Evolutionary conservation across 1,140 invertebrate genomes (phyloP), one percentile per base, ranked within the genome.

Genomic region (Hyles vespertilio): DNA sequence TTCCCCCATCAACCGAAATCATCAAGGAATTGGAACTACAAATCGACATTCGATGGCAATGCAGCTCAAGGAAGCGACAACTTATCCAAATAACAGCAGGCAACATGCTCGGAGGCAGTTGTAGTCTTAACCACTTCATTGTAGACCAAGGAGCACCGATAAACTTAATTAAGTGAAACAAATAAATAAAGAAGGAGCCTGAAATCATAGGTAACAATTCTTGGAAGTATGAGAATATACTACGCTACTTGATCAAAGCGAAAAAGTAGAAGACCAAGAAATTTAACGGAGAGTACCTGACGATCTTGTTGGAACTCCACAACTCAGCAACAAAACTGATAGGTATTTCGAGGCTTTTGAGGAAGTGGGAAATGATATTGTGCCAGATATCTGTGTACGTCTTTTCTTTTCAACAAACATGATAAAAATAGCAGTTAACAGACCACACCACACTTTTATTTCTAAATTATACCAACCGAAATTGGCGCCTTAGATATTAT

Each of bases 201-300:
- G 12, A 51, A 33, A 48, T 54, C 4, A 32, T 43, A 6, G 48
- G 45, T 5, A 55, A 66, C 34, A 34, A 50, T 1, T 34, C 48
- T 22, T 66, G 59, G 63, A 53, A 50, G 7, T 66, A 56, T 12
- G 47, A 66, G 4, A 51, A 56, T 32, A 10, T 66, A 2, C 44
- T 66, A 12, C 52, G 33, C 45, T 61, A 61, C 43, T 61, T 51
- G 22, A 58, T 43, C 2, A 61, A 59, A 56, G 46, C 43, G 59
- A 66, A 58, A 56, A 3, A 2, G 10, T 66, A 7, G 33, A 56
- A 12, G 53, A 66, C 32, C 8, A 51, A 4, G 52, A 59, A 51
- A 59, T 66, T 12, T 8, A 48, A 3, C 32, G 11, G 22, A 5
- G 2, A 56, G 7, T 58, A 51, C 44, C 63, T 3, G 10, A 32